Conservation (phyloP, 2,888 invertebrate species). For the Meliscaeva auricollis region DNA sequence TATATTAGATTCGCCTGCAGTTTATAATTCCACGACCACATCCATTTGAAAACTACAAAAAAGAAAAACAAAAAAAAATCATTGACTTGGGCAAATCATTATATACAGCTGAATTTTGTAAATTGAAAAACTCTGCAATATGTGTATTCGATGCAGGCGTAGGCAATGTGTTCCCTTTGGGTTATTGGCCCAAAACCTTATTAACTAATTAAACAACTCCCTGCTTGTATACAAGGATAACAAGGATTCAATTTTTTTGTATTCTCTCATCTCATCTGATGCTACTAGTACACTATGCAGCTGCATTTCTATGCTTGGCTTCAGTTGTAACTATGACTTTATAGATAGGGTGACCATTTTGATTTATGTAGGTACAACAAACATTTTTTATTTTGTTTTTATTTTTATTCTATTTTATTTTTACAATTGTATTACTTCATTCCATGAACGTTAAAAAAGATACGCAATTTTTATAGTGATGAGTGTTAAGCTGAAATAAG, state of each 20-base stretch:
- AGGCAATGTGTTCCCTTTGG: constrained; percentile 55
- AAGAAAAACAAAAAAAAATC: constrained; percentile 12
- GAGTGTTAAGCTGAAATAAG: no score
- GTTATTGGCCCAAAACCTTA: constrained; percentile 76
- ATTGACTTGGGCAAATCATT: constrained; percentile 60
- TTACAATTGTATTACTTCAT: background rate
- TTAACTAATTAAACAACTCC: constrained; percentile 76
- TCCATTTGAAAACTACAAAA: background rate
- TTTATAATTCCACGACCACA: constrained; percentile 27
- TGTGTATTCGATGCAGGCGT: constrained; percentile 15
- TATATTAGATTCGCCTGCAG: constrained; percentile 52
- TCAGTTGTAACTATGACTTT: constrained; percentile 11
- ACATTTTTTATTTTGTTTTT: background rate
- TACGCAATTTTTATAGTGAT: no score
- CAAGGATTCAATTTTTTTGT: constrained; percentile 68
- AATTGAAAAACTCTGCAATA: constrained; percentile 65
- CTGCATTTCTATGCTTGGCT: constrained; percentile 13
- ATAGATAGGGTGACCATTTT: background rate
- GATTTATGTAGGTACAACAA: background rate
- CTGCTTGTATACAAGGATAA: constrained; percentile 62
- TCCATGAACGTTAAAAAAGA: no score
- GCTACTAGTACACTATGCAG: constrained; percentile 36
- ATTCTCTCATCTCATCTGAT: constrained; percentile 42
- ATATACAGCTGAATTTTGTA: constrained; percentile 46
- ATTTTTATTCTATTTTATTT: background rate